These are phyloP conservation scores for Euthynnus affinis DNA, from an alignment of 2,797 vertebrate genomes.

Conservation along the genomic window DNA sequence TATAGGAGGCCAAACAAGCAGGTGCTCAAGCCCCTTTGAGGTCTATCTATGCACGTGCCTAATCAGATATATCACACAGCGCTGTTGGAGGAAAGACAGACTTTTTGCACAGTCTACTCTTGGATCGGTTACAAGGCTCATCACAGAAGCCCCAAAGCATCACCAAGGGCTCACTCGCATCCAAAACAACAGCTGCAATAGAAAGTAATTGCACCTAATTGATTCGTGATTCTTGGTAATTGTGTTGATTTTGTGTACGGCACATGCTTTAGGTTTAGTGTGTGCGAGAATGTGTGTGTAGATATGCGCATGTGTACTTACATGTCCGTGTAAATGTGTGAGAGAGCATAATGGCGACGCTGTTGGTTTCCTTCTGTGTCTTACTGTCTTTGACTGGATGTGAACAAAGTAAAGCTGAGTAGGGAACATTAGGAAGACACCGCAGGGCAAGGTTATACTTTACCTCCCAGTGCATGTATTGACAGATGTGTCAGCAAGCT, in stretches of 20 bases:
- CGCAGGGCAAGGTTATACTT: conserved; percentile 61
- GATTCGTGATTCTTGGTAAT: conserved; percentile 47
- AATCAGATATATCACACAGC: conserved; percentile 31
- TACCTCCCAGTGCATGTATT: conserved; percentile 58
- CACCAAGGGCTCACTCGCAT: conserved; percentile 39
- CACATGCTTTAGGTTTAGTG: background rate
- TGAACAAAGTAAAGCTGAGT: conserved; percentile 42
- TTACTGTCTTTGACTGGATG: conserved; percentile 32
- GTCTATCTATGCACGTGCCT: too few relatives aligned
- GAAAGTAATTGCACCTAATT: conserved; percentile 45
- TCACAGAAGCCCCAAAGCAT: conserved; percentile 57
- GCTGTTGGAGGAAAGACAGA: conserved; percentile 12
- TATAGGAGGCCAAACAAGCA: too few relatives aligned
- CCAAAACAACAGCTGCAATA: conserved; percentile 51
- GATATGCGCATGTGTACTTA: background rate
- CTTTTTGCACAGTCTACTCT: conserved; percentile 16
- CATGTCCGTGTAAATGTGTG: background rate
- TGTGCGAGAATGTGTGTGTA: background rate
- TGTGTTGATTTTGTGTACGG: conserved; percentile 47
- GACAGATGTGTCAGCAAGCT: conserved; percentile 75
- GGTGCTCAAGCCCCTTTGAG: too few relatives aligned
- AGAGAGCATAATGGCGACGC: background rate
- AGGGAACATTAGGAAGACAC: conserved; percentile 54
- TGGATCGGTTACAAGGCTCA: conserved; percentile 50
- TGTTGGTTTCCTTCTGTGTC: background rate